Evolutionary conservation across 2,797 vertebrate genomes (phyloP), one percentile per base, ranked within the genome.

Genomic region (Lophius americanus): DNA sequence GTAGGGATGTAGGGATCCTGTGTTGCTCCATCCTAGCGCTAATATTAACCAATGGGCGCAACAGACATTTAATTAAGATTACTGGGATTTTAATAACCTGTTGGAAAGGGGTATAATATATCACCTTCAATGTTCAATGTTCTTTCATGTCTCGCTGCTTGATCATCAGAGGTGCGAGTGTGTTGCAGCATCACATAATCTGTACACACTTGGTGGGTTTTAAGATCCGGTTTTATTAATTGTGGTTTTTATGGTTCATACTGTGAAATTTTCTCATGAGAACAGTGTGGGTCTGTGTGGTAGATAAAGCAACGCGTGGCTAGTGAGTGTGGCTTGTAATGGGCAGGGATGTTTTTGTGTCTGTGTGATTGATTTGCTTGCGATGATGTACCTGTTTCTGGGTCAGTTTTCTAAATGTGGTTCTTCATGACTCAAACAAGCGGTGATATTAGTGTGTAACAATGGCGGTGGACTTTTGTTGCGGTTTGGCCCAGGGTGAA

Each of bases 131-230:
- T 87, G 75, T 84, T 73, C 85, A 78, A 84, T 81, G 78, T 78
- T 75, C 83, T 89, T 88, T 89, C 65, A 88, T 84, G 79, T 75
- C 57, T 76, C 9, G 51, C 73, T 54, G 48, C 70, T 68, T 78
- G 76, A 72, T 87, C 72, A 74, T 75, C 72, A 81, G 68, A 81
- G 39, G 46, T 14, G 3, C 59, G 13, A 81, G 14, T 59, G 47
- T 66, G 52, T 44, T 23, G 23, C 23, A 43, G 6, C 11, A 10
- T 2, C 42, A 43, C 42, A 10, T 43, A 9, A 43, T 43, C 42
- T 43, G 42, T 43, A 43, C 8, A 9, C 9, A 10, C 42, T 23
- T 23, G 23, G 23, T 23, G 23, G 23, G 23, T 23, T 23, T 23
- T 23, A 23, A 23, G 23, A 23, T 23, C 23, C 1, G 23, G 23